Evolutionary conservation across 2,797 vertebrate genomes (phyloP).

Genomic region (Silurus lanzhouensis): DNA sequence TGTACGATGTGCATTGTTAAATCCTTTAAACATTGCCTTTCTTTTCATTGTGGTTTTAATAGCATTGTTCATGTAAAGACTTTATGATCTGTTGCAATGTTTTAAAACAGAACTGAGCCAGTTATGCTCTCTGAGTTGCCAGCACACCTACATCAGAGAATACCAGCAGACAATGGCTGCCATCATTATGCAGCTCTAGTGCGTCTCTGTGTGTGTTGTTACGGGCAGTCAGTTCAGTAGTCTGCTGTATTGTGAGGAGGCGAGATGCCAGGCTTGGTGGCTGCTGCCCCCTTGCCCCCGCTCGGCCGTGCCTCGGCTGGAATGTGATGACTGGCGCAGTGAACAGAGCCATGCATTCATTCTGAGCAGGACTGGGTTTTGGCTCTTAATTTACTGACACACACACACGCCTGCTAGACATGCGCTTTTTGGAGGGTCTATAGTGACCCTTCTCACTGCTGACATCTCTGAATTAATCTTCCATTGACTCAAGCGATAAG

Average conservation of each 20-base stretch:
- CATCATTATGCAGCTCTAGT: constrained; percentile 38
- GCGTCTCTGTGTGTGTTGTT: constrained; percentile 42
- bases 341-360: constrained; percentile 79
- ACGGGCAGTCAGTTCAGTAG: constrained; percentile 53
- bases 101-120: neutral
- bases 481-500: neutral
- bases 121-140: constrained; percentile 7
- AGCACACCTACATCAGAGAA: constrained; percentile 46
- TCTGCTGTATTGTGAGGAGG: constrained; percentile 62
- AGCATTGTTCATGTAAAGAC: neutral
- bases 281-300: constrained; percentile 61
- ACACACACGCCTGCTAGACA: constrained; percentile 41
- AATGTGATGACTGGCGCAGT: constrained; percentile 77
- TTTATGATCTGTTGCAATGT: constrained; percentile 3
- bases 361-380: constrained; percentile 41
- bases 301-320: constrained; percentile 73
- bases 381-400: constrained; percentile 40
- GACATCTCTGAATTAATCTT: constrained; percentile 9
- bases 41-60: neutral
- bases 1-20: neutral
- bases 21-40: neutral
- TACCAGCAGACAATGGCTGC: constrained; percentile 43
- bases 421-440: constrained; percentile 23
- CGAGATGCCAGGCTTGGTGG: constrained; percentile 55
- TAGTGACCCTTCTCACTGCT: neutral